Evolutionary conservation across 2,113 vertebrate genomes (phyloP).

Genomic region (Puntigrus tetrazona): DNA sequence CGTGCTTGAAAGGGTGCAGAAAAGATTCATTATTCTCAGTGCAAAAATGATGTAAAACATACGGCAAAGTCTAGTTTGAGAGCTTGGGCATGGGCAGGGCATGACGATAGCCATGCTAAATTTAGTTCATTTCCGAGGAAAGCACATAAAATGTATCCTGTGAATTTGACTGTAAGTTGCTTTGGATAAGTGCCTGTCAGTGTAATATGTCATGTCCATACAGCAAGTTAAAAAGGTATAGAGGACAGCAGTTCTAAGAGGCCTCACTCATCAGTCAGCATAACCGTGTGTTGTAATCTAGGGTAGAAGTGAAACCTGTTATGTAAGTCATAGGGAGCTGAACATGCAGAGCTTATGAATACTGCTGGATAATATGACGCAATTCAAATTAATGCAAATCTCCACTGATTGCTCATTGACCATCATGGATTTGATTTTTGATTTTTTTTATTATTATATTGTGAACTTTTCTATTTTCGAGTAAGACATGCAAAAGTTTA

Average conservation of each 20-base stretch:
- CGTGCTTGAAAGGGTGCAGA: background rate
- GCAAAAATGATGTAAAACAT: background rate
- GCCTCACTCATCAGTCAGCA: background rate
- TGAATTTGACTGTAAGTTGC: background rate
- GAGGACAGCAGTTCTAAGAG: background rate
- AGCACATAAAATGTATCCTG: background rate
- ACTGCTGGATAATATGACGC: background rate
- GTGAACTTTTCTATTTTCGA: background rate
- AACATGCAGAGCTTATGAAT: conserved; percentile 17
- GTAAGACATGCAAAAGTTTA: background rate
- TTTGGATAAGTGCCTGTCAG: background rate
- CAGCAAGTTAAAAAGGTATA: background rate
- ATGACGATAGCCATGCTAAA: background rate
- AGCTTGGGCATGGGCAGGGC: background rate
- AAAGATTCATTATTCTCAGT: background rate
- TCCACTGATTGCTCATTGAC: background rate
- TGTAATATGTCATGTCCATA: background rate
- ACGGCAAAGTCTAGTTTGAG: background rate
- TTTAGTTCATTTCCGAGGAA: background rate
- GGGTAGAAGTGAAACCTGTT: conserved; percentile 43
- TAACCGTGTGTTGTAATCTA: conserved; percentile 25
- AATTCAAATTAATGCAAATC: background rate
- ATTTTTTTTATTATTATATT: background rate
- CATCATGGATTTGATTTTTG: background rate
- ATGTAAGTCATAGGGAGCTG: conserved; percentile 14